These are phyloP conservation scores for Nymphalis urticae DNA, from an alignment of 2,888 invertebrate species.

Conservation along the genomic window DNA sequence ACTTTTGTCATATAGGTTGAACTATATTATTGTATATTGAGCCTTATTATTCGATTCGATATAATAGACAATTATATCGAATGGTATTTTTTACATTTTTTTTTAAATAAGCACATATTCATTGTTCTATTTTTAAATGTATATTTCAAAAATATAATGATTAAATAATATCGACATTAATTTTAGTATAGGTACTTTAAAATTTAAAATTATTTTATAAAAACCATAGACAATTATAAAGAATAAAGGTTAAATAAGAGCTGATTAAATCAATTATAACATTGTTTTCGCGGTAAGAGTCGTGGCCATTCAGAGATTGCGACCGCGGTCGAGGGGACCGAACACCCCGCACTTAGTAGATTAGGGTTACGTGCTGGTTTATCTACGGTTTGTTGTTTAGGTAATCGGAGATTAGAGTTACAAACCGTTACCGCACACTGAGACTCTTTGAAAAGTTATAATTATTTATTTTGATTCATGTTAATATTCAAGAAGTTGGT, in stretches of 20 bases:
- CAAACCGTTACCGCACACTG: constrained; percentile 21
- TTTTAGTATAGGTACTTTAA: too few relatives aligned
- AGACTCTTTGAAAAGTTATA: background rate
- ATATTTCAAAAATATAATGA: too few relatives aligned
- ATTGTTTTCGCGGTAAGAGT: constrained; percentile 9
- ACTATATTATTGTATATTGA: background rate
- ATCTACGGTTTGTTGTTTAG: constrained; percentile 35
- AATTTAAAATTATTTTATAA: background rate
- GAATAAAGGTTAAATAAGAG: constrained; percentile 6
- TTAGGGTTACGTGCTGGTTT: constrained; percentile 39
- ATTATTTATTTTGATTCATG: too few relatives aligned
- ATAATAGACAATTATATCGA: too few relatives aligned
- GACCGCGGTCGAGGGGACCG: constrained; percentile 17
- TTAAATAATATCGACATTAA: too few relatives aligned
- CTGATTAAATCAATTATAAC: constrained; percentile 19
- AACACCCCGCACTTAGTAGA: constrained; percentile 31
- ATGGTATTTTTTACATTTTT: too few relatives aligned
- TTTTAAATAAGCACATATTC: too few relatives aligned
- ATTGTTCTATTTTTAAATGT: too few relatives aligned
- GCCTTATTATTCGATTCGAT: too few relatives aligned
- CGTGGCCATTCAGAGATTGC: constrained; percentile 9
- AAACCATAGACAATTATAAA: too few relatives aligned
- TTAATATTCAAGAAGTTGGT: too few relatives aligned
- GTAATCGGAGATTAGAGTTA: constrained; percentile 33
- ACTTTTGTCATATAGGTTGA: background rate